Evolutionary conservation across 2,113 vertebrate genomes (phyloP), one percentile per base, ranked within the genome.

Genomic region (Meleagris gallopavo): DNA sequence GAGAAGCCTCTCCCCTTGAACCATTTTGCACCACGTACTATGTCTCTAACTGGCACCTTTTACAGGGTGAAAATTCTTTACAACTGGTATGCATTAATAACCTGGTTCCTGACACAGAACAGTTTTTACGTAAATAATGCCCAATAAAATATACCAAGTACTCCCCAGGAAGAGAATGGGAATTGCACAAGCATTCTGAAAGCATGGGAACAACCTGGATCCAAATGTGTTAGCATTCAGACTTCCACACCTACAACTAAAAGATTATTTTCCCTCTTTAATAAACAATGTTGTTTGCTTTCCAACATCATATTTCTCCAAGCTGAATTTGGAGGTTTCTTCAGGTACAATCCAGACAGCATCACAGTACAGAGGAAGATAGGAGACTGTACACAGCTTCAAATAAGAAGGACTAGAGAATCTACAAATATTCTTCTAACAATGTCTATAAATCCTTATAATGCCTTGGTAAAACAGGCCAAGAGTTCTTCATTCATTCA

Each of bases 361-460:
- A 88, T 1, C 34, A 43, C 14, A 32, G 69, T 54, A 20, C 21
- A 70, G 7, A 32, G 20, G 34, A 72, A 58, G 12, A 29, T 2
- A 48, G 3, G 10, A 58, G 67, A 50, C 58, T 13, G 27, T 5
- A 32, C 3, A 66, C 4, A 91, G 18, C 4, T 83, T 22, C 22
- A 89, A 73, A 65, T 5, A 29, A 41, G 75, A 91, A 27, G 27
- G 14, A 22, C 10, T 21, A 43, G 8, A 58, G 0, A 46, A 54
- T 32, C 18, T 24, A 64, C 14, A 60, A 11, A 6, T 2, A 34
- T 29, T 7, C 11, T 6, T 48, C 45, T 20, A 74, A 6, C 24
- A 46, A 40, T 3, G 67, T 4, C 13, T 27, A 7, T 29, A 70
- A 83, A 3, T 71, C n/a, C 11, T 40, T 58, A 7, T 0, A 61